Evolutionary conservation across 2,888 invertebrate species (phyloP), one percentile per base, ranked within the genome.

Genomic region (Spodoptera littoralis): DNA sequence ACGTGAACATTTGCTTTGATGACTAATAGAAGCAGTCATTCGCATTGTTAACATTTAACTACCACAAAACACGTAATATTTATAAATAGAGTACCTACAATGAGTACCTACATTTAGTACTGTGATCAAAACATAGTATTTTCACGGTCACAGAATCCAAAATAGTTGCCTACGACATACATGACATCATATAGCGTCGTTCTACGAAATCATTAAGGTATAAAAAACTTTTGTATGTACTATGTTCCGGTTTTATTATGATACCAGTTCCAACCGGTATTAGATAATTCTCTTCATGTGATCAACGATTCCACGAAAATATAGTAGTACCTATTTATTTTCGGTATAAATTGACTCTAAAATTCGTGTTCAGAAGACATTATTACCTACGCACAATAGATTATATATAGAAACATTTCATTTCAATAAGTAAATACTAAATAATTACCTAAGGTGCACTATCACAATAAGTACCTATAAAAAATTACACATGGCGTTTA

Each of bases 71-170:
- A 62, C 50, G 72, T 65, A 72, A 75, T 58, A 45, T 13, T 60
- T 76, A 69, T 78, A 55, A 76, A 69, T 77, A 75, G 72, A 36
- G 9, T 36, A 36, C 36, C 12, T 42, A 48, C 51, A 55, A 54
- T 24, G 44, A 48, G 27, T 42, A 43, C n/a, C n/a, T n/a, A n/a
- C n/a, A 43, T 11, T 9, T 24, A 46, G 2, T 52, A 59, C 46
- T 45, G 57, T 50, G 46, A 30, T 18, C 50, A 53, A 62, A 60
- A 44, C 42, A 27, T 53, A 60, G 46, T 49, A 36, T 24, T 71
- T 53, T 22, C 47, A 30, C 22, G 36, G 46, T 47, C 55, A 56
- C 51, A 44, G 22, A 57, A 45, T 51, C 30, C 12, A 65, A 76
- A 76, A 70, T 62, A 65, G 61, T 61, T 18, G 27, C 12, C 57